A percentile compares a stretch with the other conserved stretches of the same genome.
These are phyloP conservation scores for Cryptosula pallasiana DNA, from an alignment of 2,888 invertebrate species.

Conservation along the genomic window DNA sequence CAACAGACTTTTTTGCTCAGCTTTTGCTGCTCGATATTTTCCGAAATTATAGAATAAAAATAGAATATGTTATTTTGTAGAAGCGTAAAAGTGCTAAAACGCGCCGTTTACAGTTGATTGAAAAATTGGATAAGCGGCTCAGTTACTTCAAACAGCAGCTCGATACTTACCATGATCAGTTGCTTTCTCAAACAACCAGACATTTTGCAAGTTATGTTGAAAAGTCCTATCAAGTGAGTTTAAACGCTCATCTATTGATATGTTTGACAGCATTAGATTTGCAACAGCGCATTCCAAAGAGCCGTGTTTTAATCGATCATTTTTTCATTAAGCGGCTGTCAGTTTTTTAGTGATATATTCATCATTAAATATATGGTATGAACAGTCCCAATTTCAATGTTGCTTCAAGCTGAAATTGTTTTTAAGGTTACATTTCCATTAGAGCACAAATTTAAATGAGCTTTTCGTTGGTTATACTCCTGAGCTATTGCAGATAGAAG, in stretches of 20 bases:
- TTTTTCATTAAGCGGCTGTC: too few relatives aligned
- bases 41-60: background rate
- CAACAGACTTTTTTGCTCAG: background rate
- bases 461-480: too few relatives aligned
- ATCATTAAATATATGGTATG: too few relatives aligned
- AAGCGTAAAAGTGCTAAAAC: background rate
- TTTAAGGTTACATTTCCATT: too few relatives aligned
- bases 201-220: background rate
- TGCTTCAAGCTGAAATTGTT: too few relatives aligned
- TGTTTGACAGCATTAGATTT: too few relatives aligned
- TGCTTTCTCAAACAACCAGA: background rate
- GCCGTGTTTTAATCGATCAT: too few relatives aligned
- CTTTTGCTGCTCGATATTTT: background rate
- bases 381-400: too few relatives aligned
- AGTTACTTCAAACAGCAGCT: background rate
- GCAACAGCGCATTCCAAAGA: too few relatives aligned
- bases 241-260: too few relatives aligned
- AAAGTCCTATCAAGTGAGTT: background rate
- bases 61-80: background rate
- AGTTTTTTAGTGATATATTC: too few relatives aligned
- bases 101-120: background rate
- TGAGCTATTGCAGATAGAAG: conserved; percentile 3
- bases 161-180: background rate
- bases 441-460: too few relatives aligned
- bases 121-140: background rate